Evolutionary conservation across 2,797 vertebrate species (phyloP), one percentile per base, ranked within the genome.

Genomic region (Eutrigla gurnardus): DNA sequence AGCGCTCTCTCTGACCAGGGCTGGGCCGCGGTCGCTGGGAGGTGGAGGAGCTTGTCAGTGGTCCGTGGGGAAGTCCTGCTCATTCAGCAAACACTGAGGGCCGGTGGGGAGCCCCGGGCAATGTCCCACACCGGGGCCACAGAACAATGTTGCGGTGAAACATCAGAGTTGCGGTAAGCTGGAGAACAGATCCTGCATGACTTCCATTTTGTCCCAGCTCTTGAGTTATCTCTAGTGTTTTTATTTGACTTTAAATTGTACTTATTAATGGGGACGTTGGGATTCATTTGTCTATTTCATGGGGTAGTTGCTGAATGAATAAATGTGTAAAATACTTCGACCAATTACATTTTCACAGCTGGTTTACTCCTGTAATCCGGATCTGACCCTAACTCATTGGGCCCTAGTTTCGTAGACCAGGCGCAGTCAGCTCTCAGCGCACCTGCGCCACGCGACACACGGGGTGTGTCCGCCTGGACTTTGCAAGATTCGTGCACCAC

Each of bases 91-190:
- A 92, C 89, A 89, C 49, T 13, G 61, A 82, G 62, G 87, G 88
- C 91, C 62, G 7, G 67, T 85, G 81, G 89, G 89, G 70, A 73
- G 93, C 94, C 88, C 47, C 11, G 7, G 93, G 93, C 93, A 75
- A 88, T 75, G 90, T 88, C 91, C 89, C 90, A 81, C 67, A 73
- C 66, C 14, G 40, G 81, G 87, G 75, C 91, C 87, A 75, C 88
- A 86, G 86, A 92, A 90, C 90, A 83, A 78, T 86, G 81, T 85
- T 85, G 88, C 77, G 81, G 88, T 85, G 74, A 78, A 76, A 87
- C 87, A 91, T 85, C 79, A 81, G 63, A 63, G 80, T 65, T 92
- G 91, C 64, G 91, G 92, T 93, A 89, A 91, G 72, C 45, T 35
- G 67, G 33, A 76, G 67, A 79, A 69, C 55, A 77, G 75, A 73